Conservation (phyloP, 2,888 invertebrate genomes). For the Philereme transversata region DNA sequence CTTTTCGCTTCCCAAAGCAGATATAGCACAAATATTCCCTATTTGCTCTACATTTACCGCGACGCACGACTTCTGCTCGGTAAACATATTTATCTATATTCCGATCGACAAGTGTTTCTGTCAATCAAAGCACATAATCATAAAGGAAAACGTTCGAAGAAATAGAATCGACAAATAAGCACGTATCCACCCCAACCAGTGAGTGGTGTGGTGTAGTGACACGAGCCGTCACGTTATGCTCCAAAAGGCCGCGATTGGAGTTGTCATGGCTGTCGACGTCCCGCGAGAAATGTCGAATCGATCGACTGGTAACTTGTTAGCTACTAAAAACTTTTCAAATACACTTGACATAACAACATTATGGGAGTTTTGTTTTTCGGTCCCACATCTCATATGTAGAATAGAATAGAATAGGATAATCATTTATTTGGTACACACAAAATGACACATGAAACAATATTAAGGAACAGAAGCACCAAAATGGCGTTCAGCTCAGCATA, state of each 20-base stretch:
- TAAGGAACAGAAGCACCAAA: no score
- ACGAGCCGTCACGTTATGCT: slow-evolving; percentile 30
- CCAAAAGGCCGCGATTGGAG: slow-evolving; percentile 34
- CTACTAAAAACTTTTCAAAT: slow-evolving; percentile 30
- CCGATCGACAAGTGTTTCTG: slow-evolving; percentile 25
- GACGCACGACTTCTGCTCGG: background rate
- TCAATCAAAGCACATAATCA: slow-evolving; percentile 32
- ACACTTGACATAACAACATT: slow-evolving; percentile 21
- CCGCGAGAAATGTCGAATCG: slow-evolving; percentile 30
- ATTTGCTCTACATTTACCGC: slow-evolving; percentile 3
- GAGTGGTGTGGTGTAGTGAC: slow-evolving; percentile 26
- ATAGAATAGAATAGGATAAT: no score
- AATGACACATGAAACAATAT: no score
- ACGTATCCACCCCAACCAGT: slow-evolving; percentile 23
- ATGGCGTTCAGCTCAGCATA: no score
- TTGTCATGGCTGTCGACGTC: slow-evolving; percentile 31
- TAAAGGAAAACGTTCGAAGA: slow-evolving; percentile 29
- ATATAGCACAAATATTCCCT: background rate
- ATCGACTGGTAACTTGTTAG: slow-evolving; percentile 32
- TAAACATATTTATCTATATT: slow-evolving; percentile 17
- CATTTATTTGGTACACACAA: no score
- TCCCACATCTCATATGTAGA: slow-evolving; percentile 14
- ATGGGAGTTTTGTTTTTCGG: slow-evolving; percentile 11
- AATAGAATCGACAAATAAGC: slow-evolving; percentile 33
- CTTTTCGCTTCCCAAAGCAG: background rate